A percentile compares a stretch with the other conserved stretches of the same genome.
Evolutionary conservation across 2,888 invertebrate genomes (phyloP).

Genomic region (Anoncus sp.): DNA sequence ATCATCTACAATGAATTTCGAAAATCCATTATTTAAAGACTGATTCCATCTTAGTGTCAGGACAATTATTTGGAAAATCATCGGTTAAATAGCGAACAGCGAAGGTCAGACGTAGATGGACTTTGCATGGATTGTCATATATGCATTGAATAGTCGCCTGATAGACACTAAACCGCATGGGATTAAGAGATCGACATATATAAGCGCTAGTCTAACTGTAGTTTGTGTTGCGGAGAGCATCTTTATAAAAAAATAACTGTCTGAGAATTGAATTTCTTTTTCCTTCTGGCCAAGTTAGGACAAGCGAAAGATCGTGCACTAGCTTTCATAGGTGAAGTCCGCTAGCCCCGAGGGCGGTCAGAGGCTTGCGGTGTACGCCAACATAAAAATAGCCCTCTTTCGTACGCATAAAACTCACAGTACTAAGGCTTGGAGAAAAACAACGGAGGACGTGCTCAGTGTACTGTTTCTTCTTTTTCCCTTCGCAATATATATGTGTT

Average conservation of each 20-base stretch:
- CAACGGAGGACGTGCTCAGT: slow-evolving; percentile 19
- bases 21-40: background rate
- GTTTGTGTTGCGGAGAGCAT: slow-evolving; percentile 19
- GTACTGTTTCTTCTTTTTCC: slow-evolving; percentile 19
- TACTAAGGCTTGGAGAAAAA: slow-evolving; percentile 48
- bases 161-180: background rate
- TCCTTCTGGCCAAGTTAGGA: slow-evolving; percentile 48
- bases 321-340: slow-evolving; percentile 45
- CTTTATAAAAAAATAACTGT: slow-evolving; percentile 63
- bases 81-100: background rate
- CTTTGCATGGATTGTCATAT: background rate
- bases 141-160: background rate
- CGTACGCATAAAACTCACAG: slow-evolving; percentile 70
- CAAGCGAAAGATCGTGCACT: slow-evolving; percentile 55
- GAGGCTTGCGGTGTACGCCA: slow-evolving; percentile 44
- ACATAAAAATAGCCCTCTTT: slow-evolving; percentile 68
- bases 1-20: background rate
- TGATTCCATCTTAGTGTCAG: background rate
- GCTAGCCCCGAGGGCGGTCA: slow-evolving; percentile 32
- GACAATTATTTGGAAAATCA: background rate
- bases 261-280: slow-evolving; percentile 60
- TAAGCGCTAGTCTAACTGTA: background rate
- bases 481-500: background rate
- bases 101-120: background rate
- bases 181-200: background rate